Conservation (phyloP, 2,113 vertebrate genomes). For the Calonectris borealis region DNA sequence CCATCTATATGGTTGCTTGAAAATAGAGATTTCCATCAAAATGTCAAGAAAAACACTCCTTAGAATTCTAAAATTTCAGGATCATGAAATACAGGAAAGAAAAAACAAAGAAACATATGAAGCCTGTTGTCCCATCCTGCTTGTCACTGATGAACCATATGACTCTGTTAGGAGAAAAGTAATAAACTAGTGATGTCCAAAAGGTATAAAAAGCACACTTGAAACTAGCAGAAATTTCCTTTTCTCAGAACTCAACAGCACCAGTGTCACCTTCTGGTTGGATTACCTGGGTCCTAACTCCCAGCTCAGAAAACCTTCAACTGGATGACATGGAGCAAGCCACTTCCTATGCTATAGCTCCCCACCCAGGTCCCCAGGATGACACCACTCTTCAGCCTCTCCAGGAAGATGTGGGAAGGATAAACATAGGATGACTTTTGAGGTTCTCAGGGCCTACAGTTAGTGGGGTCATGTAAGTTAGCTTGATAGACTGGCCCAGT, state of each 20-base stretch:
- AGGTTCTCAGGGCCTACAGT: neutral
- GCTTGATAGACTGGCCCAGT: neutral
- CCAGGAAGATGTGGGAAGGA: neutral
- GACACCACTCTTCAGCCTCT: neutral
- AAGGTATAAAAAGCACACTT: neutral
- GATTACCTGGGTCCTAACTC: neutral
- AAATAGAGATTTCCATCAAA: neutral
- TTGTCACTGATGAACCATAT: neutral
- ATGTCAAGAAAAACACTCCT: neutral
- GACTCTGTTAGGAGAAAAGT: neutral
- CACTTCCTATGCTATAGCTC: neutral
- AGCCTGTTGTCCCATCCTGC: neutral
- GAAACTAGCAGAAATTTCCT: neutral
- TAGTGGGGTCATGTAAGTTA: neutral
- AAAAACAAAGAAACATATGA: neutral
- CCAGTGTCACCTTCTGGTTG: neutral
- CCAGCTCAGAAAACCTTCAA: neutral
- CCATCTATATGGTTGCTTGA: accelerated
- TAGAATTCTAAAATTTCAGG: neutral
- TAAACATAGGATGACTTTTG: neutral
- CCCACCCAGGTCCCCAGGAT: neutral
- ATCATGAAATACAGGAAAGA: neutral
- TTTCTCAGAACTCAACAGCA: neutral
- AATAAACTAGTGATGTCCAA: neutral
- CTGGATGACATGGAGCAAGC: neutral